phyloP scores from a whole-genome alignment of 2,797 vertebrate genomes.

The Poecilia wingei region DNA sequence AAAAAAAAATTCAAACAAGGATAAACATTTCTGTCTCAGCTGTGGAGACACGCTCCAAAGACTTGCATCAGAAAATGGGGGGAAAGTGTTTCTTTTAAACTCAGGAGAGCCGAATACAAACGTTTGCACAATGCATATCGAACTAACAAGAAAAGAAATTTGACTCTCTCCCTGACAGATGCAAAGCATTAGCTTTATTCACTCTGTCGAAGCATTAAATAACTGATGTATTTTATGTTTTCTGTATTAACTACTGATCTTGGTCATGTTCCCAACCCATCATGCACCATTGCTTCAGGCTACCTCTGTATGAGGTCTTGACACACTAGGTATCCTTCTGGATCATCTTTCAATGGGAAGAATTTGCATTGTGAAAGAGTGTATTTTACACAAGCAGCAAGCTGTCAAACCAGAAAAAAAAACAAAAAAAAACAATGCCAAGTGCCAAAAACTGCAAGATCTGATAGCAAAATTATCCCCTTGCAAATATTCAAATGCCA shows the following conservation, averaged over 20 bases:
- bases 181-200: neutral
- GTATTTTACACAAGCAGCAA: slow-evolving; percentile 4
- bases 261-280: neutral
- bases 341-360: slow-evolving; percentile 10
- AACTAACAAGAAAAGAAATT: neutral
- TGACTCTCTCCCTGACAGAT: neutral
- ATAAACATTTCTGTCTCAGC: neutral
- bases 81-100: neutral
- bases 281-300: slow-evolving; percentile 9
- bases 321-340: neutral
- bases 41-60: neutral
- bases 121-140: neutral
- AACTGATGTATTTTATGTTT: neutral
- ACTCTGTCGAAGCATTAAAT: neutral
- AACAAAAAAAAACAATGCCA: neutral
- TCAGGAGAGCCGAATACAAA: neutral
- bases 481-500: neutral
- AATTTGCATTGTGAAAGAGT: slow-evolving; percentile 7
- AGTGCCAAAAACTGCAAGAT: neutral
- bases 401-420: neutral
- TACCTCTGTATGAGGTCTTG: slow-evolving; percentile 2
- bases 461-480: neutral
- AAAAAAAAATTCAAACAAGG: neutral
- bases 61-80: neutral
- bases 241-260: neutral